Conservation (phyloP, 2,113 vertebrate genomes). For the Trachemys scripta region DNA sequence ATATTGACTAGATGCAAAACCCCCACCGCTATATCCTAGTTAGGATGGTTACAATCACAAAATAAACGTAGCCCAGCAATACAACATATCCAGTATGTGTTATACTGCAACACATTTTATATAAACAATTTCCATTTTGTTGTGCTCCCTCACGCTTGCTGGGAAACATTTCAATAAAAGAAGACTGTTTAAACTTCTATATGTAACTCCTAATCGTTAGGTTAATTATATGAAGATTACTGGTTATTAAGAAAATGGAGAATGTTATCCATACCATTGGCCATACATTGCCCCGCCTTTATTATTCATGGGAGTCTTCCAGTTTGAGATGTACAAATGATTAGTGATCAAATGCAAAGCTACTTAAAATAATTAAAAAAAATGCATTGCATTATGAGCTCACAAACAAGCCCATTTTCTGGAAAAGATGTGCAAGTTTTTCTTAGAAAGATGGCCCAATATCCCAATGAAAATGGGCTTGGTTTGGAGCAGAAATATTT, state of each 20-base stretch:
- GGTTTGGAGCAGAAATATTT: not conserved
- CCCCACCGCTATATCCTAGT: slow-evolving; percentile 27
- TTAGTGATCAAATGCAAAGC: not conserved
- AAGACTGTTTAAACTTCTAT: slow-evolving; percentile 21
- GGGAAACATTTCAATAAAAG: not conserved
- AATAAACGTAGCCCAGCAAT: not conserved
- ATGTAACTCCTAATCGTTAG: not conserved
- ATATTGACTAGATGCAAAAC: not conserved
- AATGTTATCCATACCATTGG: slow-evolving; percentile 16
- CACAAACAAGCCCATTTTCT: slow-evolving; percentile 11
- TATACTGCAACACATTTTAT: not conserved
- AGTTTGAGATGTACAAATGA: not conserved
- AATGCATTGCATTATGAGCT: not conserved
- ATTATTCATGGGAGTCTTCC: slow-evolving; percentile 13
- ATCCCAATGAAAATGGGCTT: not conserved
- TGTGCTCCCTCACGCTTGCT: slow-evolving; percentile 12
- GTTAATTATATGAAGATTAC: slow-evolving; percentile 56
- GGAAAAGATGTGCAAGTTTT: not conserved
- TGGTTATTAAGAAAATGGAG: not conserved
- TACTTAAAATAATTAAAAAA: not conserved
- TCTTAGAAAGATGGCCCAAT: not conserved
- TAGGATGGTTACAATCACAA: slow-evolving; percentile 7
- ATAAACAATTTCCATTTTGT: slow-evolving; percentile 45
- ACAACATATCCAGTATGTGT: not conserved
- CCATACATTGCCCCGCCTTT: slow-evolving; percentile 19